phyloP scores from a whole-genome alignment of 2,113 vertebrate species.

The Myrmecophaga tridactyla region DNA sequence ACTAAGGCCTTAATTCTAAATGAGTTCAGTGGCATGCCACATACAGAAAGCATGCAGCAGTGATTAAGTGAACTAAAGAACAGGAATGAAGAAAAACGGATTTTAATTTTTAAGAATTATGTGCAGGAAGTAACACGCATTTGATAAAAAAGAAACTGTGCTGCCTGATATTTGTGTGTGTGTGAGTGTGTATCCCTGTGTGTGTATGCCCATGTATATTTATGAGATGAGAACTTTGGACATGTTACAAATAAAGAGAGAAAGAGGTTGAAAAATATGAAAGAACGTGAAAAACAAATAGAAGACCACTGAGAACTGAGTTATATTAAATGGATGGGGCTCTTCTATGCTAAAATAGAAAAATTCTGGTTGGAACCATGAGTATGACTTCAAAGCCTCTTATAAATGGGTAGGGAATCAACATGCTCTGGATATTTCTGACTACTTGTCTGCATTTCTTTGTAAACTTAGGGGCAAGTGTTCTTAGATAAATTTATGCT shows the following conservation, averaged over 20 bases:
- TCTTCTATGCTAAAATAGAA: neutral
- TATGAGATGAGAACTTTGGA: neutral
- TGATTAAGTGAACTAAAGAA: neutral
- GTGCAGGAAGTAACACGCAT: neutral
- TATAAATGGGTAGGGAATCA: neutral
- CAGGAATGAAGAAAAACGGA: neutral
- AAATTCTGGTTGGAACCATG: neutral
- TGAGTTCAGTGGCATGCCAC: neutral
- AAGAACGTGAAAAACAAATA: neutral
- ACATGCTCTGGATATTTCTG: neutral
- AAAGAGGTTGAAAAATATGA: neutral
- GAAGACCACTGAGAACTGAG: neutral
- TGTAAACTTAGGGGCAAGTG: neutral
- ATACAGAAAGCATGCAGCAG: neutral
- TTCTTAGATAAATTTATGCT: neutral
- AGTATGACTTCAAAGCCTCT: neutral
- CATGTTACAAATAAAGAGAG: neutral
- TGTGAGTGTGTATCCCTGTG: neutral
- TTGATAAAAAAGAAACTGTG: neutral
- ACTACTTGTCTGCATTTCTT: neutral
- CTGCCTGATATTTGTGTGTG: neutral
- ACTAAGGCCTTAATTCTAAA: neutral
- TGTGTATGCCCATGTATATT: neutral
- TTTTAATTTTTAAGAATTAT: neutral
- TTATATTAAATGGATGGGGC: neutral